Conservation (phyloP, 2,888 invertebrate species). For the Sthenelais limicola region DNA sequence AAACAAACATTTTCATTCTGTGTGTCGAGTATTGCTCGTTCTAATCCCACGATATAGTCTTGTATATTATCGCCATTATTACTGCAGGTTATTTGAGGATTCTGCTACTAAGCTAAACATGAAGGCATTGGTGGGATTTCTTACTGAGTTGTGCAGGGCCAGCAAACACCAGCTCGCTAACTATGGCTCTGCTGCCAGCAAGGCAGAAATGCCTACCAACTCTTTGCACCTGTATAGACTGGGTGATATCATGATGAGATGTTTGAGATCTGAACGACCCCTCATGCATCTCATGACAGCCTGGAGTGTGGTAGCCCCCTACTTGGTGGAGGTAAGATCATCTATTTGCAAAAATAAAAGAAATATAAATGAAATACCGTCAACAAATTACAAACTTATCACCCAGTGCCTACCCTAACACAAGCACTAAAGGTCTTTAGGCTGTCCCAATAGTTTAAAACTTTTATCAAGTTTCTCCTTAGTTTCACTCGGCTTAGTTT, state of each 20-base stretch:
- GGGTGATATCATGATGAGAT: slow-evolving; percentile 89
- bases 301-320: slow-evolving; percentile 93
- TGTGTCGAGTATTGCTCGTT: too few species aligned
- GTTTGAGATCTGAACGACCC: slow-evolving; percentile 88
- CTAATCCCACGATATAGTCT: too few species aligned
- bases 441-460: too few species aligned
- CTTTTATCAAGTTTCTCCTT: too few species aligned
- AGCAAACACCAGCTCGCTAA: slow-evolving; percentile 83
- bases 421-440: too few species aligned
- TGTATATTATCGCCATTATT: too few species aligned
- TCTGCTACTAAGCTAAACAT: slow-evolving; percentile 90
- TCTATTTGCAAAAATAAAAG: too few species aligned
- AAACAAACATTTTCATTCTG: too few species aligned
- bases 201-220: slow-evolving; percentile 58
- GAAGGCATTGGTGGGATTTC: slow-evolving; percentile 86
- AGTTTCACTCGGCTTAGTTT: too few species aligned
- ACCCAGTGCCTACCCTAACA: too few species aligned
- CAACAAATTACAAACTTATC: too few species aligned
- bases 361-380: too few species aligned
- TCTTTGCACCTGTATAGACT: slow-evolving; percentile 82
- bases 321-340: slow-evolving; percentile 90
- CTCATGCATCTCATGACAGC: slow-evolving; percentile 90
- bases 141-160: slow-evolving; percentile 87
- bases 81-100: slow-evolving; percentile 84
- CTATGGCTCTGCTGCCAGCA: slow-evolving; percentile 12